These are phyloP conservation scores for Spodoptera litura DNA, from an alignment of 1,140 invertebrate genomes.

Conservation along the genomic window DNA sequence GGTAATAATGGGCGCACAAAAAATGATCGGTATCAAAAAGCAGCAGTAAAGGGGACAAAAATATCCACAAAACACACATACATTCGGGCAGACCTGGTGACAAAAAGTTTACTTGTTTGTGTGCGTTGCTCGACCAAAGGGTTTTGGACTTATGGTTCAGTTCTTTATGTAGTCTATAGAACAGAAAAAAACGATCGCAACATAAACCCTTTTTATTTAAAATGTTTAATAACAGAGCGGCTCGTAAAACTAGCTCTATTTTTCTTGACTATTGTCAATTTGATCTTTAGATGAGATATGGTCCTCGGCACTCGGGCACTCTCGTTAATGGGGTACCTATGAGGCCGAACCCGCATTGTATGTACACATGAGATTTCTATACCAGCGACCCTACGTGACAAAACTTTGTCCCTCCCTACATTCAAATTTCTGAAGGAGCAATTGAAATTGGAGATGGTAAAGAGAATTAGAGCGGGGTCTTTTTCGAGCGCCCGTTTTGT, in stretches of 20 bases:
- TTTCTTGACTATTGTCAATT: slow-evolving; percentile 80
- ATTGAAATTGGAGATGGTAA: slow-evolving; percentile 86
- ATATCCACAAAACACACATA: slow-evolving; percentile 73
- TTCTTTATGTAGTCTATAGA: slow-evolving; percentile 72
- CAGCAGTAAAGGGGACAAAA: slow-evolving; percentile 75
- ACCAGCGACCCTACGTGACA: slow-evolving; percentile 83
- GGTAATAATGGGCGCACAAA: slow-evolving; percentile 80
- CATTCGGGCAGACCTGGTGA: slow-evolving; percentile 61
- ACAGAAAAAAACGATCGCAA: slow-evolving; percentile 70
- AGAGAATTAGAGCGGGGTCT: slow-evolving; percentile 85
- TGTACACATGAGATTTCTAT: slow-evolving; percentile 70
- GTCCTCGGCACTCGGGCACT: slow-evolving; percentile 75
- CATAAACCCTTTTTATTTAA: slow-evolving; percentile 69
- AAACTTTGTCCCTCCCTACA: slow-evolving; percentile 84
- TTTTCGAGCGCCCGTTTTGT: slow-evolving; percentile 82
- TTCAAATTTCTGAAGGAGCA: slow-evolving; percentile 86
- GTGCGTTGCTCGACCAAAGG: slow-evolving; percentile 74
- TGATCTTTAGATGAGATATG: slow-evolving; percentile 82
- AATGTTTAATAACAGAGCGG: slow-evolving; percentile 84
- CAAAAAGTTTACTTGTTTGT: slow-evolving; percentile 72
- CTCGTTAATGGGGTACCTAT: slow-evolving; percentile 84
- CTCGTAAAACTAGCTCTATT: slow-evolving; percentile 77
- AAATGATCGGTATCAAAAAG: slow-evolving; percentile 83
- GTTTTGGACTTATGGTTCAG: slow-evolving; percentile 72
- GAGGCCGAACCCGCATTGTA: slow-evolving; percentile 81